Evolutionary conservation across 2,888 invertebrate genomes (phyloP), one percentile per base, ranked within the genome.

Genomic region (Aphidius colemani): DNA sequence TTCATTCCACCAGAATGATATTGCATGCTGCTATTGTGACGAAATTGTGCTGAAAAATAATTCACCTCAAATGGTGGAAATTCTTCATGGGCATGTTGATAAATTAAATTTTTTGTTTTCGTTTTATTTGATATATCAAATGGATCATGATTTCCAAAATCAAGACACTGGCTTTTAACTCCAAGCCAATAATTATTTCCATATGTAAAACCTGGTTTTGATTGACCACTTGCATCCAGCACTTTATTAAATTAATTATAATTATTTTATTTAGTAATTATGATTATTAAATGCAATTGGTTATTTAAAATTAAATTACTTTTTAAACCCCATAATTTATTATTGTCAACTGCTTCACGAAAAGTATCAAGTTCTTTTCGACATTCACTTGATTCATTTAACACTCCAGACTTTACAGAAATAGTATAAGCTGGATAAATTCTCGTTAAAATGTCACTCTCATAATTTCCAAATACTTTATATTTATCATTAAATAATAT

Each of bases 101-200:
- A 76, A 4, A 59, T 78, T 5, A 79, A 73, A 43, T 76, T 74
- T 53, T 82, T 79, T 59, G 68, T 69, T 6, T 67, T 61, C 44
- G 65, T 45, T 7, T 74, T 70, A 6, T 72, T 61, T 39, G 73
- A 65, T 1, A 84, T 64, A 41, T 74, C 67, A 7, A 83, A 66
- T 5, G 74, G 75, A 11, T 63, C 69, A 1, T 63, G 73, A 53
- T 82, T 79, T 0, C 68, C 66, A 0, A 84, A 75, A 2, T 85
- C 85, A 3, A 77, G 69, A 71, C 88, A 88, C 11, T 86, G 85
- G 48, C 79, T 79, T 49, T 80, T 82, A 30, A 84, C 84, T 9
- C 88, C 88, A 45, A 87, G 70, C 88, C 88, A 88, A 59, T 84
- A 85, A 75, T 87, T 88, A 67, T 88, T 86, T 1, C 88, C 88